Evolutionary conservation across 2,797 vertebrate species (phyloP).

Genomic region (Poliocrania exsul): DNA sequence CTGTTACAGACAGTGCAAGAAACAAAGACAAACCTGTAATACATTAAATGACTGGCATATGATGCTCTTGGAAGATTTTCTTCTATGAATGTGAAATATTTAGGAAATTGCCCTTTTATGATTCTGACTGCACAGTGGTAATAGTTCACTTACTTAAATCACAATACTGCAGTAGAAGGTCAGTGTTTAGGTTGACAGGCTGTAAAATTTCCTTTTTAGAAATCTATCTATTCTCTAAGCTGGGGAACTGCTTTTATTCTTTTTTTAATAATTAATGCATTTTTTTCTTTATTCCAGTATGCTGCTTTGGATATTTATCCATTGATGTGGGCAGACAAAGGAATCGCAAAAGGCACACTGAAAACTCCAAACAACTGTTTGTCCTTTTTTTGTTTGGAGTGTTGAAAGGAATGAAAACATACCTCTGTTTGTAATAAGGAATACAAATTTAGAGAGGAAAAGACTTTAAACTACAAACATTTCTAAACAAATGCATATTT

Average conservation of each 20-base stretch:
- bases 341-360: background rate
- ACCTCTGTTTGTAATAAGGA: background rate
- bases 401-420: background rate
- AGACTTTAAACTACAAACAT: background rate
- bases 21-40: background rate
- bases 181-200: slow-evolving; percentile 9
- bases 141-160: slow-evolving; percentile 26
- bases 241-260: background rate
- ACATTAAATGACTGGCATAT: background rate
- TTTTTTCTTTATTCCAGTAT: background rate
- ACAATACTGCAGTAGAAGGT: background rate
- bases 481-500: background rate
- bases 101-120: slow-evolving; percentile 33
- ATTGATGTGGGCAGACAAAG: background rate
- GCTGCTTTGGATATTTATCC: background rate
- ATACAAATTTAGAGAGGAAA: background rate
- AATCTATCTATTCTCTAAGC: background rate
- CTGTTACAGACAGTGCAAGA: background rate
- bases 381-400: background rate
- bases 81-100: background rate
- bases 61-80: background rate
- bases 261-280: background rate
- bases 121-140: background rate
- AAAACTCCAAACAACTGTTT: background rate
- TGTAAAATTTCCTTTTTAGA: slow-evolving; percentile 36